Conservation (phyloP, 2,888 invertebrate genomes). For the Leptinotarsa rubiginosa region DNA sequence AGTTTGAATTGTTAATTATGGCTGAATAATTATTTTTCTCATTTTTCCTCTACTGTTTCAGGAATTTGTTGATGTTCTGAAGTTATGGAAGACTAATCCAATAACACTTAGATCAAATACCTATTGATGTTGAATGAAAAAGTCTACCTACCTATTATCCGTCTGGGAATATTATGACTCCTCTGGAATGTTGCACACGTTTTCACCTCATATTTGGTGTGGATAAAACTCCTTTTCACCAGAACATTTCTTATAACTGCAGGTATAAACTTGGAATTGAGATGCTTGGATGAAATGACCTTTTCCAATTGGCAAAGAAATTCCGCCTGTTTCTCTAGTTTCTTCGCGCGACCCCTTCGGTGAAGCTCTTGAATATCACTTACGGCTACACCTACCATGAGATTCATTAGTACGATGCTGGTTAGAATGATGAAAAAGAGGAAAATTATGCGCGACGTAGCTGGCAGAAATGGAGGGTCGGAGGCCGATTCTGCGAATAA, state of each 20-base stretch:
- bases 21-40: too few species aligned
- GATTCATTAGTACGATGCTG: constrained; percentile 71
- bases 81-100: too few species aligned
- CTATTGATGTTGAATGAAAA: too few species aligned
- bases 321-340: constrained; percentile 63
- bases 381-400: constrained; percentile 70
- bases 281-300: constrained; percentile 53
- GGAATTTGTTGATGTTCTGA: too few species aligned
- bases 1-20: too few species aligned
- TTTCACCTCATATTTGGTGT: constrained; percentile 44
- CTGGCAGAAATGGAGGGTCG: constrained; percentile 36
- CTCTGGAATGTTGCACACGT: constrained; percentile 48
- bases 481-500: constrained; percentile 60
- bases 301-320: constrained; percentile 63
- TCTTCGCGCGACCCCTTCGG: constrained; percentile 58
- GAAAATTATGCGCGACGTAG: constrained; percentile 66
- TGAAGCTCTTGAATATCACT: constrained; percentile 67
- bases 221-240: constrained; percentile 43
- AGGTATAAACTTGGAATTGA: constrained; percentile 48
- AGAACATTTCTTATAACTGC: constrained; percentile 43
- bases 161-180: constrained; percentile 50
- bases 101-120: too few species aligned
- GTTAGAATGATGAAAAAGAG: constrained; percentile 68
- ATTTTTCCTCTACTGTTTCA: too few species aligned
- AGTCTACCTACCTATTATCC: constrained; percentile 52